phyloP scores from a whole-genome alignment of 1,140 invertebrate species.

The Platyura marginata region DNA sequence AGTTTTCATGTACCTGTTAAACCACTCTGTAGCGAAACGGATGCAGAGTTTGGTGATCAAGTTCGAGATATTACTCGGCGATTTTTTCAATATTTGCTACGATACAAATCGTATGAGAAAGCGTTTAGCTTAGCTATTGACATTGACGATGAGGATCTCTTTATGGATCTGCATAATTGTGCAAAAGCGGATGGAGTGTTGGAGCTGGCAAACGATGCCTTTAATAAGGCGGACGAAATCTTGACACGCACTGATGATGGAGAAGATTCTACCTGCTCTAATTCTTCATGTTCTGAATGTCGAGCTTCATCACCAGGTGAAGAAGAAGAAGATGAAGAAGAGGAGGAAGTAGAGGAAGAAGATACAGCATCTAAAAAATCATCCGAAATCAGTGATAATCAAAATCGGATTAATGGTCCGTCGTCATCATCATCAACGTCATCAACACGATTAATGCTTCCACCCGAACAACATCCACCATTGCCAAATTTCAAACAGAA shows the following conservation, averaged over 20 bases:
- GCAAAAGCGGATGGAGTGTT: slow-evolving; percentile 44
- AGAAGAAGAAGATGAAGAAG: no score
- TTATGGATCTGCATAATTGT: slow-evolving; percentile 68
- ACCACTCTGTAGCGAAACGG: slow-evolving; percentile 42
- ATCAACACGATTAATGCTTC: not conserved
- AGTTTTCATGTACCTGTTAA: slow-evolving; percentile 45
- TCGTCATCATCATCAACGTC: not conserved
- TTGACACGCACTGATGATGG: slow-evolving; percentile 34
- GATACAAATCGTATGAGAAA: slow-evolving; percentile 65
- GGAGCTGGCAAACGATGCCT: slow-evolving; percentile 54
- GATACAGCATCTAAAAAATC: not conserved
- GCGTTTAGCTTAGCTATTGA: slow-evolving; percentile 73
- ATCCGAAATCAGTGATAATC: not conserved
- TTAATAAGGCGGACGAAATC: slow-evolving; percentile 49
- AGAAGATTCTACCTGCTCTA: slow-evolving; percentile 35
- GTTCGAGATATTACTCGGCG: slow-evolving; percentile 51
- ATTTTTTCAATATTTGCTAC: slow-evolving; percentile 61
- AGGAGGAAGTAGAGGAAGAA: no score
- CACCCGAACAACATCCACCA: not conserved
- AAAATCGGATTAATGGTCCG: not conserved
- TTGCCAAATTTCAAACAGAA: not conserved
- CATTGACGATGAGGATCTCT: slow-evolving; percentile 60
- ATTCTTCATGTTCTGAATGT: slow-evolving; percentile 24
- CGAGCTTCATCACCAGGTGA: slow-evolving; percentile 3
- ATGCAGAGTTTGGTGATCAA: slow-evolving; percentile 51